Evolutionary conservation across 2,797 vertebrate species (phyloP).

Genomic region (Lutjanus argentimaculatus): DNA sequence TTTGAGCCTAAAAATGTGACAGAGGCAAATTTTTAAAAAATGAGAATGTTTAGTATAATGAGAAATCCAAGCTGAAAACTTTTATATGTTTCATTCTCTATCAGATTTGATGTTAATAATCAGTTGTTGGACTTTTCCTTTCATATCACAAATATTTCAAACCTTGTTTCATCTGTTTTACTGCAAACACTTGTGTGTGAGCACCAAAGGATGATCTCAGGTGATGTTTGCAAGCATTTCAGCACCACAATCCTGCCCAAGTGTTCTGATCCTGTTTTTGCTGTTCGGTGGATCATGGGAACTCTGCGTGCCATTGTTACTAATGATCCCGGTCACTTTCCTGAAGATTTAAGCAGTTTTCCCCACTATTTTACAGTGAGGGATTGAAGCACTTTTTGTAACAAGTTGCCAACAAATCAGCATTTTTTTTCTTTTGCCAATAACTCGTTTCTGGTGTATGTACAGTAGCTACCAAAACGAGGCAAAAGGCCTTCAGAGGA

Average conservation of each 20-base stretch:
- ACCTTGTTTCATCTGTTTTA: constrained; percentile 50
- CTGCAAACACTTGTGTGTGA: constrained; percentile 55
- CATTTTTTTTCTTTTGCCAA: constrained; percentile 88
- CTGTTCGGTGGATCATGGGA: constrained; percentile 68
- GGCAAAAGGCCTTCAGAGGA: constrained; percentile 60
- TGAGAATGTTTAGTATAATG: constrained; percentile 55
- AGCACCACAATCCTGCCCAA: constrained; percentile 86
- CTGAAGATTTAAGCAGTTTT: constrained; percentile 75
- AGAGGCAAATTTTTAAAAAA: constrained; percentile 21
- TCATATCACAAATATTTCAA: constrained; percentile 78
- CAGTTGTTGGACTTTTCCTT: constrained; percentile 54
- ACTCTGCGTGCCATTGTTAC: constrained; percentile 75
- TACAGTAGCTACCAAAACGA: constrained; percentile 78
- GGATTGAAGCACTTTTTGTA: constrained; percentile 96
- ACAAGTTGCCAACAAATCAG: constrained; percentile 92
- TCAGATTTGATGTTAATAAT: constrained; percentile 48
- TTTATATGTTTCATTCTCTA: constrained; percentile 45
- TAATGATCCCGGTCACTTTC: constrained; percentile 72
- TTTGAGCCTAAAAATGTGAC: constrained; percentile 28
- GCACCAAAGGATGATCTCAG: constrained; percentile 85
- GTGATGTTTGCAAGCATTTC: constrained; percentile 85
- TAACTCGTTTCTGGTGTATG: constrained; percentile 75
- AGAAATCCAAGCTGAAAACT: constrained; percentile 29
- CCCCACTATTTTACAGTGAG: constrained; percentile 82
- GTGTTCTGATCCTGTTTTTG: constrained; percentile 67